phyloP scores from a whole-genome alignment of 92 coral and sea anemone species.

The Palythoa grandiflora region DNA sequence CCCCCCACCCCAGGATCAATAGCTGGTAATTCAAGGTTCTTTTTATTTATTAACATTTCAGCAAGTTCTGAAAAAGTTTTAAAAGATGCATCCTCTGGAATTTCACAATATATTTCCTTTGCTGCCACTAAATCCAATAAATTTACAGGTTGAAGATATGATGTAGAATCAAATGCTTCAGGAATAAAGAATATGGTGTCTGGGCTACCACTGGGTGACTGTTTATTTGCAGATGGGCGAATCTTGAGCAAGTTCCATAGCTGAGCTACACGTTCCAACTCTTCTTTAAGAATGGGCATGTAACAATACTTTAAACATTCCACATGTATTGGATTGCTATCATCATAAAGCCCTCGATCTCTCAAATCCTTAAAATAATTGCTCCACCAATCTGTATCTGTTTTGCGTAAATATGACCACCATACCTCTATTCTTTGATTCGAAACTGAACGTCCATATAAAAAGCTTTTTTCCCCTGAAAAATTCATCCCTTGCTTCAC shows the following conservation, averaged over 20 bases:
- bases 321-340: constrained; percentile 51
- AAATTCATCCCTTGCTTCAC: constrained; percentile 32
- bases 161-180: constrained; percentile 51
- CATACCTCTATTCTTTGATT: constrained; percentile 33
- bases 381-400: constrained; percentile 67
- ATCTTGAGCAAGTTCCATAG: constrained; percentile 67
- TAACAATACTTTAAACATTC: constrained; percentile 71
- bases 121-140: constrained; percentile 28
- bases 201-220: constrained; percentile 58
- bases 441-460: constrained; percentile 66
- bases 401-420: constrained; percentile 60
- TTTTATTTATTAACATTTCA: constrained; percentile 50
- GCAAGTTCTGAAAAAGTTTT: constrained; percentile 59
- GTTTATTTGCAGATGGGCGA: constrained; percentile 53
- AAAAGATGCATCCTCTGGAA: constrained; percentile 45
- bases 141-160: constrained; percentile 59
- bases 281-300: constrained; percentile 55
- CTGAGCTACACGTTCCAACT: constrained; percentile 60
- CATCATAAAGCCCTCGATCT: constrained; percentile 54
- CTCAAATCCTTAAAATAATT: constrained; percentile 37
- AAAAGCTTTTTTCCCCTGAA: constrained; percentile 67
- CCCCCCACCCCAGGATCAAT: too few species aligned
- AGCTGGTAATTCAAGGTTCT: constrained; percentile 58
- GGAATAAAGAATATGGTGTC: constrained; percentile 61
- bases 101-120: constrained; percentile 55